Evolutionary conservation across 2,888 invertebrate genomes (phyloP), one percentile per base, ranked within the genome.

Genomic region (Chrysopilus asiliformis): DNA sequence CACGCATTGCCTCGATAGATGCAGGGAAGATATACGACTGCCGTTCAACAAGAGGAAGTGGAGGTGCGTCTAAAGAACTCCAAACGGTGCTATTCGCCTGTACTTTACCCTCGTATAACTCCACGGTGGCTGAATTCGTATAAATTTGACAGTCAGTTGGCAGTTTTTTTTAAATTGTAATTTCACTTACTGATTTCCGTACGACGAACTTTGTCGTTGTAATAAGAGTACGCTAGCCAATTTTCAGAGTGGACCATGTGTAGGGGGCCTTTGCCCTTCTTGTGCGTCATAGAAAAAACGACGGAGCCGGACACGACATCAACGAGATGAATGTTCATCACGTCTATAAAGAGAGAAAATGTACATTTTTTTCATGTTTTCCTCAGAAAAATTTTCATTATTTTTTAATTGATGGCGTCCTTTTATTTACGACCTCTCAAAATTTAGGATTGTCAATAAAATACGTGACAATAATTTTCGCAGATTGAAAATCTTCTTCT

Each of bases 161-260:
- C 10, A 22, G 10, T 10, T 22, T 8, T 22, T 8, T 22, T 8
- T 6, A 31, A 29, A 18, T 34, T 32, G 22, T 29, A 30, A 25
- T 19, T 27, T 32, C 19, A 50, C 53, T 55, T 45, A 74, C 74
- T 71, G 38, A 98, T 71, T 68, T 98, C 98, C 10, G 81, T 81
- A 35, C 98, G 75, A 24, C 97, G 74, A 47, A 80, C 83, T 61
- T 93, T 90, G 53, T 94, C 91, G 62, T 85, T 97, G 66, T 82
- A 87, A 63, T 86, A 94, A 24, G 85, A 73, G 64, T 95, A 97
- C 45, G 91, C 84, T 31, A 95, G 62, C 84, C 93, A 94, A 68
- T 99, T 93, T 65, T 99, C 98, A 0, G 91, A 85, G 65, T 97
- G 95, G 10, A 97, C 82, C 33, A 90, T 68, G 53, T 84, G 80